Base-by-base conservation (phyloP, 1,140 invertebrate genomes). In the Ganaspis sp. region DNA sequence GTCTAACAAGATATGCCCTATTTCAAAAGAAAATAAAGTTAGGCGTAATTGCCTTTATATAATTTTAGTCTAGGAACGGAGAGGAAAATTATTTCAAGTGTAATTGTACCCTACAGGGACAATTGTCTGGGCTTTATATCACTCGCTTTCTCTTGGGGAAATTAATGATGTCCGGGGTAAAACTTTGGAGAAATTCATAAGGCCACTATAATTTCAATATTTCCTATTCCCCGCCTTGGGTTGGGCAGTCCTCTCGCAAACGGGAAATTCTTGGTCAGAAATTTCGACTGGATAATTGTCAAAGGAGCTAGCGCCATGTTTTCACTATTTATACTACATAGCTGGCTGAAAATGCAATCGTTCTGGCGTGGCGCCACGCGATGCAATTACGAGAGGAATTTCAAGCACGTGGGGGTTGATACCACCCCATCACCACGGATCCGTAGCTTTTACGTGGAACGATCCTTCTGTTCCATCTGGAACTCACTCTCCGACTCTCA, bases 311-410 rank as follows among this genome's bases (percentile, higher is more conserved):
- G 4, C 40, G 69, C 11, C 58, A 17, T 70, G 72, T 85, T 85
- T 81, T 85, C 83, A 85, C 81, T 86, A 87, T 88, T 86, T 86
- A 80, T 86, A 83, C 80, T 81, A 82, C 79, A 79, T 73, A 69
- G 81, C 80, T 82, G 77, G 45, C 80, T 69, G 86, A 88, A 90
- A 90, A 89, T 88, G 86, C 86, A 90, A 87, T 88, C 83, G 83
- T 87, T 83, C 81, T 80, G 83, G 80, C 78, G 82, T 79, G 83
- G 84, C 81, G 84, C 84, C 81, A 84, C 80, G 84, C 83, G 80
- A 87, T 87, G 87, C 87, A 89, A 90, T 90, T 90, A 90, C 88
- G 77, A 71, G 70, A 80, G 83, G 89, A 90, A 90, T 90, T 85
- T 85, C 45, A 85, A 83, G 87, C 87, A 88, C 83, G 88, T 84